A percentile compares a stretch with the other conserved stretches of the same genome.
Evolutionary conservation across 2,888 invertebrate species (phyloP).

Genomic region (Melanchra persicariae): DNA sequence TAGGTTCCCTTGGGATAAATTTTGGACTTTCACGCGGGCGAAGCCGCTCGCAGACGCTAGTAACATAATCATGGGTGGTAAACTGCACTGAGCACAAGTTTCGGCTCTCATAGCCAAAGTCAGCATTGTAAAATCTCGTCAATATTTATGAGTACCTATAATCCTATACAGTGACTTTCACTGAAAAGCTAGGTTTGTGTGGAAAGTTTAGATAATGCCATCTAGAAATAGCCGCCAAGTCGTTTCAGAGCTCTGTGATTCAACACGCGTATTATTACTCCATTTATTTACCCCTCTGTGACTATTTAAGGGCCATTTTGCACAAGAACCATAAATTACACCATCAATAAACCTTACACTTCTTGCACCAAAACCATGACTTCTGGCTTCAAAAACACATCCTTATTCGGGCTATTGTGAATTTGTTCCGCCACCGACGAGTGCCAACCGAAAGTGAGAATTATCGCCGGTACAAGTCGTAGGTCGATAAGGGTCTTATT

Average conservation of each 20-base stretch:
- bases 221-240: background rate
- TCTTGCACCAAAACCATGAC: slow-evolving; percentile 93
- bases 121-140: too few relatives aligned
- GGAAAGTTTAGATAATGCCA: background rate
- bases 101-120: background rate
- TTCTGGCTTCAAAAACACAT: slow-evolving; percentile 94
- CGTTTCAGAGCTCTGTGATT: background rate
- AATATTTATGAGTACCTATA: too few relatives aligned
- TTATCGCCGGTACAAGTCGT: slow-evolving; percentile 95
- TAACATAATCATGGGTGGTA: background rate
- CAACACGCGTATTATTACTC: slow-evolving; percentile 9
- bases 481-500: slow-evolving; percentile 94
- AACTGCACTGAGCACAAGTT: background rate
- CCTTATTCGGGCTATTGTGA: slow-evolving; percentile 87
- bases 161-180: too few relatives aligned
- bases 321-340: slow-evolving; percentile 32
- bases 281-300: slow-evolving; percentile 13
- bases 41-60: too few relatives aligned
- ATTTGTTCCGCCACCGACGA: slow-evolving; percentile 88
- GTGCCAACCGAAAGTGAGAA: slow-evolving; percentile 94
- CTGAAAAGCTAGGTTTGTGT: too few relatives aligned
- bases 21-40: too few relatives aligned
- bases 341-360: slow-evolving; percentile 74
- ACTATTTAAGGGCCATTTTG: slow-evolving; percentile 37
- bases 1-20: too few relatives aligned